Base-by-base conservation (phyloP, 2,888 invertebrate genomes). In the Patella ulyssiponensis region DNA sequence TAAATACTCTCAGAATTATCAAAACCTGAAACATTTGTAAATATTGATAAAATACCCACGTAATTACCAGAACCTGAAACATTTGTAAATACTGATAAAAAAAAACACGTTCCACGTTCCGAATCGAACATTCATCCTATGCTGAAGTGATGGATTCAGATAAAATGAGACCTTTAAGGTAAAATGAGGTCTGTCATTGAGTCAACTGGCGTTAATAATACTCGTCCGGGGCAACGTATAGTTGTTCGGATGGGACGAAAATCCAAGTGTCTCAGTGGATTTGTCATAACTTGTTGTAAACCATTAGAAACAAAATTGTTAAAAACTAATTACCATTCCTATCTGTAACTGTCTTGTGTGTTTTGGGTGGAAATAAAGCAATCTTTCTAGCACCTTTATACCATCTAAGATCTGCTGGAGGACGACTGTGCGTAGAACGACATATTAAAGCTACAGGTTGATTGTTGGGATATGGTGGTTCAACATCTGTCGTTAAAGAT, bases 401-500 rank as follows among this genome's bases (percentile, higher is more conserved):
- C 74, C 74, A 74, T 33, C 69, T 58, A 20, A 74, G 33, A 51
- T 74, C 64, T 64, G 74, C 74, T 51, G 74, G 74, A n/a, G 74
- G 74, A 52, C 69, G 58, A 51, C 74, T 74, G 69, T 74, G 74
- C 1, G 51, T 44, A 44, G 74, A 64, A 52, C 74, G 58, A 74
- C 74, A 74, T 23, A 44, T 69, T 23, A 74, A 51, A 33, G 58
- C 69, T 4, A 74, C 74, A 23, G 58, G 64, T 52, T 51, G n/a
- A 12, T 64, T 64, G n/a, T 51, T 51, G 7, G 74, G 33, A 44
- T 64, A 51, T 17, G 74, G 64, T 20, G 20, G 9, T 23, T 23
- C 17, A 1, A 27, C 51, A 44, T 58, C 74, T 17, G 44, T 20
- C 3, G 74, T 74, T 51, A 74, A 44, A 17, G 58, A 51, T 7